phyloP scores from a whole-genome alignment of 1,140 invertebrate species.

The Harpegnathos saltator region DNA sequence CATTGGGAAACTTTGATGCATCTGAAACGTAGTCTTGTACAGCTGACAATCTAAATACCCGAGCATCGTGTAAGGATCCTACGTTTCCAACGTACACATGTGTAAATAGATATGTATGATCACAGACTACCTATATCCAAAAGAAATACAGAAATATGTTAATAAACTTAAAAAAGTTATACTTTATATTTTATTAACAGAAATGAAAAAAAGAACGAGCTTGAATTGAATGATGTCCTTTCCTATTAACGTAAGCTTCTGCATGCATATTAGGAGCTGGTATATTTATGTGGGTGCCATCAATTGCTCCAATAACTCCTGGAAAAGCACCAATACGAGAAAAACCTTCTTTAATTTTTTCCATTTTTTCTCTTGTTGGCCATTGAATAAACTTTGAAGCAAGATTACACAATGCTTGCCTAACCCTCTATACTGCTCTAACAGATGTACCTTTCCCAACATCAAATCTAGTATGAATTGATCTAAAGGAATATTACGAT shows the following conservation, averaged over 20 bases:
- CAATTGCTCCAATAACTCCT: too few relatives aligned
- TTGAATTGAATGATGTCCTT: neutral
- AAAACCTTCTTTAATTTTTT: neutral
- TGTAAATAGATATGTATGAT: neutral
- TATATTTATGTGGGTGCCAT: too few relatives aligned
- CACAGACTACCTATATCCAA: neutral
- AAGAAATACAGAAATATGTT: too few relatives aligned
- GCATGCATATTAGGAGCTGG: neutral
- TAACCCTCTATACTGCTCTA: neutral
- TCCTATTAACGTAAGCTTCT: neutral
- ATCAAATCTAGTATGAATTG: neutral
- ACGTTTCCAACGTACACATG: neutral
- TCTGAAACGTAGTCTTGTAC: neutral
- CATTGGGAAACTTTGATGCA: neutral
- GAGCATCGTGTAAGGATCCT: neutral
- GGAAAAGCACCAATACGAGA: neutral
- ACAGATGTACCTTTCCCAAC: neutral
- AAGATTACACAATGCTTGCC: neutral
- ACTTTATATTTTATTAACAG: neutral
- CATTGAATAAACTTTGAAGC: neutral
- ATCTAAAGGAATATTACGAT: slow-evolving; percentile 8
- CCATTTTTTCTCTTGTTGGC: neutral
- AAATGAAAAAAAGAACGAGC: neutral
- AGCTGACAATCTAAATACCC: neutral
- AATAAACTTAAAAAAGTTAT: neutral